A percentile compares a stretch with the other conserved stretches of the same genome.
Evolutionary conservation across 35 echinoderm and acorn worm species (phyloP).

Genomic region (Heliocidaris tuberculata): DNA sequence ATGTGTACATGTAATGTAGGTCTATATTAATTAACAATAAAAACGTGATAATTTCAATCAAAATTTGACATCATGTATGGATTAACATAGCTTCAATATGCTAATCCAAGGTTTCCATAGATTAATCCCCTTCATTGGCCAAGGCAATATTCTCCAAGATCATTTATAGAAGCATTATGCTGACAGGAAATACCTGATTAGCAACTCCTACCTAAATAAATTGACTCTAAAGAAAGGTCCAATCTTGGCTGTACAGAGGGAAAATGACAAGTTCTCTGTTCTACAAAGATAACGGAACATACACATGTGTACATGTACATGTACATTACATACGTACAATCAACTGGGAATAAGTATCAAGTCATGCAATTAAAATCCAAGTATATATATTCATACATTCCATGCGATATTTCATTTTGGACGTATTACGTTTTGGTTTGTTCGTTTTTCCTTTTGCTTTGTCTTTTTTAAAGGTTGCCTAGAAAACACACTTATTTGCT

Average conservation of each 20-base stretch:
- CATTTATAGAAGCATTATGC: neutral
- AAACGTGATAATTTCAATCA: neutral
- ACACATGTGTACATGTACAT: neutral
- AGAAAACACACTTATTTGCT: too few species aligned
- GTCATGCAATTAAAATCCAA: too few species aligned
- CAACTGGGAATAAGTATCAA: too few species aligned
- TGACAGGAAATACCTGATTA: neutral
- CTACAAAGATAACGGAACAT: neutral
- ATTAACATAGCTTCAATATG: neutral
- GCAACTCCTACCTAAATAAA: conserved; percentile 6
- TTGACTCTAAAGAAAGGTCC: neutral
- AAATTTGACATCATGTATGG: neutral
- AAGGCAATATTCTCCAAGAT: conserved; percentile 23
- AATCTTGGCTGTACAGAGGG: neutral
- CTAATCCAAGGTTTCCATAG: conserved; percentile 1
- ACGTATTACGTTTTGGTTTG: too few species aligned
- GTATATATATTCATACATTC: too few species aligned
- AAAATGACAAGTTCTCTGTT: neutral
- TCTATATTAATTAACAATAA: neutral
- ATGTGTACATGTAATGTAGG: too few species aligned
- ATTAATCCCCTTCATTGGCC: neutral
- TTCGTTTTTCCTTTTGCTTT: too few species aligned
- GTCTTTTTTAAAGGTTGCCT: too few species aligned
- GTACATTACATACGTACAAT: too few species aligned
- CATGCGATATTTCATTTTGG: too few species aligned